phyloP scores from a whole-genome alignment of 2,888 invertebrate genomes.

The Trichopoda pennipes region DNA sequence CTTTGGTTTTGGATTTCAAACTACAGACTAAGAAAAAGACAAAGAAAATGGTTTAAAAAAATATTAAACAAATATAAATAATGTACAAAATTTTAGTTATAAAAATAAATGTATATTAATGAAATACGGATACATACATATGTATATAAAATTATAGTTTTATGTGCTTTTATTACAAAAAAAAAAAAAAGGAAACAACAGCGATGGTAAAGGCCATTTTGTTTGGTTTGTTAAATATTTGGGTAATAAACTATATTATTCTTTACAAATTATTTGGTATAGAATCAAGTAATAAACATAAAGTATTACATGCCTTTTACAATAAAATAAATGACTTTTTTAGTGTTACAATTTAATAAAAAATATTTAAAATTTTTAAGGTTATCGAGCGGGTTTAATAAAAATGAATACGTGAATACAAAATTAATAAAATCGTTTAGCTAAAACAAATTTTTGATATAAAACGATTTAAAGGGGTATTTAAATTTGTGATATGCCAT shows the following conservation, averaged over 20 bases:
- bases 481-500: too few relatives aligned
- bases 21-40: slow-evolving; percentile 49
- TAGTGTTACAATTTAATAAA: not conserved
- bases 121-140: not conserved
- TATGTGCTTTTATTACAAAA: not conserved
- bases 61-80: slow-evolving; percentile 6
- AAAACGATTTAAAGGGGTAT: too few relatives aligned
- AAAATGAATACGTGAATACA: not conserved
- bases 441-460: not conserved
- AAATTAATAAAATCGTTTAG: not conserved
- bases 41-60: not conserved
- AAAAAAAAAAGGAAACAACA: too few relatives aligned
- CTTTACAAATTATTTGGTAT: slow-evolving; percentile 58
- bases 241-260: slow-evolving; percentile 28
- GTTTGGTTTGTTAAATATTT: slow-evolving; percentile 47
- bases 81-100: slow-evolving; percentile 13
- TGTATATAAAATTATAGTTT: not conserved
- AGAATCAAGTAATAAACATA: slow-evolving; percentile 19
- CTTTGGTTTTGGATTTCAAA: slow-evolving; percentile 67
- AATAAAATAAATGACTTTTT: slow-evolving; percentile 7
- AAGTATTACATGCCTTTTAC: slow-evolving; percentile 35
- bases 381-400: not conserved
- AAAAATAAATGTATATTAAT: too few relatives aligned
- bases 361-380: not conserved
- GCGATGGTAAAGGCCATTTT: slow-evolving; percentile 59